These are phyloP conservation scores for Celastrina argiolus DNA, from an alignment of 2,888 invertebrate genomes.

Conservation along the genomic window DNA sequence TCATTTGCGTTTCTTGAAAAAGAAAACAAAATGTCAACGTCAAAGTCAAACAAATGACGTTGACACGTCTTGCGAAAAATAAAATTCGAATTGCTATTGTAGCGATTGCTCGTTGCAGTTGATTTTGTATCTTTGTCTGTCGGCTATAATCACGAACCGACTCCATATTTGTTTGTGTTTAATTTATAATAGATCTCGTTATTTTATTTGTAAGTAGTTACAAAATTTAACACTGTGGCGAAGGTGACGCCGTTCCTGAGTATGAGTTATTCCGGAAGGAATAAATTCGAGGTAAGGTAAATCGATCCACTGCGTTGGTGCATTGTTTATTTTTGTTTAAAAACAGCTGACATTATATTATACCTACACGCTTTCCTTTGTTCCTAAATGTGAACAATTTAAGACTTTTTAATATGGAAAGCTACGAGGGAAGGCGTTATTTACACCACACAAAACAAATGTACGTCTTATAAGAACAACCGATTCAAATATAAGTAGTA, in stretches of 20 bases:
- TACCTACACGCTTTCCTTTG: slow-evolving; percentile 53
- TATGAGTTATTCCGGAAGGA: slow-evolving; percentile 81
- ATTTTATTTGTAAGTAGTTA: slow-evolving; percentile 30
- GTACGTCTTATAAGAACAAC: neutral
- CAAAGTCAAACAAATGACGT: neutral
- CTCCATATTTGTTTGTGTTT: slow-evolving; percentile 33
- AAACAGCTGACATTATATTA: slow-evolving; percentile 78
- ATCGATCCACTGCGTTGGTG: slow-evolving; percentile 38
- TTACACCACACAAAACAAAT: neutral
- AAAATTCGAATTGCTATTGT: slow-evolving; percentile 1
- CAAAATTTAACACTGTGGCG: slow-evolving; percentile 67
- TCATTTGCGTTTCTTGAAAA: neutral
- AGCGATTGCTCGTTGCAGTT: slow-evolving; percentile 8
- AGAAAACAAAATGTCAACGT: neutral
- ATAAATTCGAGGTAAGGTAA: slow-evolving; percentile 80
- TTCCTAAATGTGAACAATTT: slow-evolving; percentile 36
- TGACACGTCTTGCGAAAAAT: neutral
- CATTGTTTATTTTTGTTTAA: slow-evolving; percentile 71
- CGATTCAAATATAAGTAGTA: neutral
- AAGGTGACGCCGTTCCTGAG: slow-evolving; percentile 71
- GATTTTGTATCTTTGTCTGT: slow-evolving; percentile 27
- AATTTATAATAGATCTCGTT: slow-evolving; percentile 21
- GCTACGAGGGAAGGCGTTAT: neutral
- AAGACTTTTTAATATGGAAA: neutral
- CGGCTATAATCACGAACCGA: slow-evolving; percentile 31